A percentile compares a stretch with the other conserved stretches of the same genome.
Evolutionary conservation across 1,140 invertebrate species (phyloP).

Genomic region (Bombus pascuorum): DNA sequence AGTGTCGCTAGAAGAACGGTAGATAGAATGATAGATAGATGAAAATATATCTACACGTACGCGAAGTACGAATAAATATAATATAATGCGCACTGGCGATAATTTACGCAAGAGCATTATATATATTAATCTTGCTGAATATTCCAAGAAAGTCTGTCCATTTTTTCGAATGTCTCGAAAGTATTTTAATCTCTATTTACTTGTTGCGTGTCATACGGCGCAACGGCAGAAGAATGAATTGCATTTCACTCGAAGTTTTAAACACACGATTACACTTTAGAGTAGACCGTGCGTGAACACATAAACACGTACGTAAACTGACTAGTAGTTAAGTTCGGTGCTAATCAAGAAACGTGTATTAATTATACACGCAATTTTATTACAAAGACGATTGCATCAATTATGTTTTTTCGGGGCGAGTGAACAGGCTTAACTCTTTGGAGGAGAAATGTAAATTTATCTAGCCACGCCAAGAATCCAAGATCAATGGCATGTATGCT

Average conservation of each 20-base stretch:
- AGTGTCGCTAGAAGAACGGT: constrained; percentile 66
- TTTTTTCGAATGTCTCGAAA: constrained; percentile 74
- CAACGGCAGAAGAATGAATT: constrained; percentile 56
- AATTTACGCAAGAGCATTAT: constrained; percentile 52
- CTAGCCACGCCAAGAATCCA: background rate
- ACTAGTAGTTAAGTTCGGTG: constrained; percentile 60
- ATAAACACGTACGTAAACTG: constrained; percentile 37
- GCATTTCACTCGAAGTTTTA: constrained; percentile 37
- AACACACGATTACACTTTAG: constrained; percentile 31
- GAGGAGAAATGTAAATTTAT: background rate
- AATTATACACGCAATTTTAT: constrained; percentile 42
- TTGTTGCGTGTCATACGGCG: constrained; percentile 53
- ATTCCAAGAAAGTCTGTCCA: constrained; percentile 73
- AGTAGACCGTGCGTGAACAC: constrained; percentile 16
- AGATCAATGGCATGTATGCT: background rate
- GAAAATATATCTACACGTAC: constrained; percentile 60
- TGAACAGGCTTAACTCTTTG: constrained; percentile 23
- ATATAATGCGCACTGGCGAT: constrained; percentile 50
- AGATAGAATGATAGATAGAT: constrained; percentile 65
- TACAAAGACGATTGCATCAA: constrained; percentile 41
- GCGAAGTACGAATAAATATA: constrained; percentile 57
- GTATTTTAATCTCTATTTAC: constrained; percentile 69
- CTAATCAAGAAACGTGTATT: constrained; percentile 54
- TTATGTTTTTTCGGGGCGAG: constrained; percentile 32
- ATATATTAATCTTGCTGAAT: constrained; percentile 65